Percentiles rank a stretch among this genome's conserved stretches.
These are phyloP conservation scores for Hypotaenidia okinawae DNA, from an alignment of 2,797 vertebrate species.

Conservation along the genomic window DNA sequence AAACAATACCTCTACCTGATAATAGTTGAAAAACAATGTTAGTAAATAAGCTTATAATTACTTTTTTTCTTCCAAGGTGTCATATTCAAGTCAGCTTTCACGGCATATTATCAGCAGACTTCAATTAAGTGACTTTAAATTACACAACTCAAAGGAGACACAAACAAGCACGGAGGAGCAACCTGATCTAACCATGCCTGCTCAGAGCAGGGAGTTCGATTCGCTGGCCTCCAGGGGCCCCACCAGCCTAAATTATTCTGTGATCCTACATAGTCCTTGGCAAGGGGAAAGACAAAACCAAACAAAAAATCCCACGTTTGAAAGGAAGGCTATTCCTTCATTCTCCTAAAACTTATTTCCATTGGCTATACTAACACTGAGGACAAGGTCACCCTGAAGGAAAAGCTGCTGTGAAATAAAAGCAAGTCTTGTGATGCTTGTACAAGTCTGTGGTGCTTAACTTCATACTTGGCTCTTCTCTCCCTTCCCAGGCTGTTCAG, in stretches of 20 bases:
- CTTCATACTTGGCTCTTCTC: neutral
- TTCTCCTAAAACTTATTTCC: neutral
- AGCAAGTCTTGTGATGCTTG: neutral
- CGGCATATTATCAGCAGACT: neutral
- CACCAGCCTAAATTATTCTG: neutral
- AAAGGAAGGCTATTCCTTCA: neutral
- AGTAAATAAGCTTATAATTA: neutral
- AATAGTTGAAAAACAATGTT: rapidly evolving
- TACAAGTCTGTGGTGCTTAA: neutral
- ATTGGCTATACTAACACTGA: neutral
- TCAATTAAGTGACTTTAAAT: neutral
- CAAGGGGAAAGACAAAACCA: neutral
- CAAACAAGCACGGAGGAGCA: neutral
- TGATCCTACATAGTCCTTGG: neutral
- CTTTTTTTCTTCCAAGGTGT: neutral
- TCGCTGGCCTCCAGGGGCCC: neutral
- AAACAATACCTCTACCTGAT: neutral
- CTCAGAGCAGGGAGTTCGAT: neutral
- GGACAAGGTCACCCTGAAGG: neutral
- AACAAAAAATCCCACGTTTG: neutral
- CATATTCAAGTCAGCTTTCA: neutral
- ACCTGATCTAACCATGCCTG: neutral
- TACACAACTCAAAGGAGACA: neutral
- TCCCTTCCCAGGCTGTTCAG: neutral
- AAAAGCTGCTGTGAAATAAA: neutral